These are phyloP conservation scores for Drosophila ezoana DNA, from an alignment of 2,888 invertebrate species.

Conservation along the genomic window DNA sequence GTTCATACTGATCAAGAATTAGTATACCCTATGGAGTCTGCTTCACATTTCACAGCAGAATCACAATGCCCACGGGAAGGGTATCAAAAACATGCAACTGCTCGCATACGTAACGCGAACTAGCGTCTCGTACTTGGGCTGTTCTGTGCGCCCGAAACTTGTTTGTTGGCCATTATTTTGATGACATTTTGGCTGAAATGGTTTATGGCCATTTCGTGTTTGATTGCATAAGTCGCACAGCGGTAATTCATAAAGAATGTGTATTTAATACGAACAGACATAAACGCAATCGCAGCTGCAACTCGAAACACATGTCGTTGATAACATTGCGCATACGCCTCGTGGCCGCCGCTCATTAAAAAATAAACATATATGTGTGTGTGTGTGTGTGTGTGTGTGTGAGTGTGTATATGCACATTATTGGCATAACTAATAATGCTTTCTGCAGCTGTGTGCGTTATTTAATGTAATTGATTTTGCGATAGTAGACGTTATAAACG, in stretches of 20 bases:
- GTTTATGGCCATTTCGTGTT: constrained; percentile 54
- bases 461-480: constrained; percentile 63
- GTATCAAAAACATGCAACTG: constrained; percentile 7
- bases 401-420: constrained; percentile 24
- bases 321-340: constrained; percentile 49
- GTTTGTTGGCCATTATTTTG: constrained; percentile 55
- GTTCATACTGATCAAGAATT: no score
- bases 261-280: constrained; percentile 61
- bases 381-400: no score
- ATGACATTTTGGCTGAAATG: constrained; percentile 38
- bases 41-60: no score
- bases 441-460: constrained; percentile 51
- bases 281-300: constrained; percentile 51
- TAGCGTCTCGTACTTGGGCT: constrained; percentile 1
- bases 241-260: constrained; percentile 61
- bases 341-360: constrained; percentile 61
- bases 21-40: no score
- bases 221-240: constrained; percentile 61
- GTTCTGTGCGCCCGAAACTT: constrained; percentile 56
- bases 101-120: constrained; percentile 19
- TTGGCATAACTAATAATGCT: constrained; percentile 39
- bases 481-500: constrained; percentile 24
- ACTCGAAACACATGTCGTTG: constrained; percentile 60
- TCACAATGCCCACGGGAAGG: no score
- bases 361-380: constrained; percentile 1